Conservation (phyloP, 2,113 vertebrate species). For the Clupea harengus region DNA sequence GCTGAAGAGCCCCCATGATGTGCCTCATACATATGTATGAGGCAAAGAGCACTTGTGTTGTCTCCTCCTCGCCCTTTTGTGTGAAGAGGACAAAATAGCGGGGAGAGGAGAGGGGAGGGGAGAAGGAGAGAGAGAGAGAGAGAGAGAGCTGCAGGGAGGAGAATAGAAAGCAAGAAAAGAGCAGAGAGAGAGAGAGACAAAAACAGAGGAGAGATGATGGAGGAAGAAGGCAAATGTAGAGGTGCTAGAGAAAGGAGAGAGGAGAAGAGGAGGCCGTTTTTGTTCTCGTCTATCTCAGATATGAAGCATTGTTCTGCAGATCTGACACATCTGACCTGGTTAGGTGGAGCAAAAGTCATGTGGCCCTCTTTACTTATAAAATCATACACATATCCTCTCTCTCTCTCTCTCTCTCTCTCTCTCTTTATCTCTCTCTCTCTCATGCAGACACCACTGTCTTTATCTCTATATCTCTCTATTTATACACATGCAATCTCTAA, state of each 20-base stretch:
- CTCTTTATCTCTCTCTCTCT: neutral
- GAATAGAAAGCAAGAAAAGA: conserved; percentile 1
- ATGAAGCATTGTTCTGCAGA: neutral
- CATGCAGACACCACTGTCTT: neutral
- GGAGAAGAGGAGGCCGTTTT: conserved; percentile 2
- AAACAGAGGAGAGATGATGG: too few species aligned
- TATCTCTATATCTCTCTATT: neutral
- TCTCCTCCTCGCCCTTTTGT: conserved; percentile 30
- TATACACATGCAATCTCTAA: neutral
- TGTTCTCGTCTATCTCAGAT: neutral
- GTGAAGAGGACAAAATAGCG: neutral
- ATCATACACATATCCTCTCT: conserved; percentile 18
- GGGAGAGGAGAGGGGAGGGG: neutral
- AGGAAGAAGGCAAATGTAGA: too few species aligned
- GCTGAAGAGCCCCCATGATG: conserved; percentile 21
- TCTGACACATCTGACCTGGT: neutral
- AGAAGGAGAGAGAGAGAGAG: neutral
- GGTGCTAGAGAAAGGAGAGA: neutral
- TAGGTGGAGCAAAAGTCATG: neutral
- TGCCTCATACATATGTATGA: conserved; percentile 43
- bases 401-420: neutral
- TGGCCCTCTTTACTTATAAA: neutral
- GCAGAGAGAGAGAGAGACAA: neutral
- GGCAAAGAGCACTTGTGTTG: conserved; percentile 26
- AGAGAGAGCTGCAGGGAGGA: conserved; percentile 21